phyloP scores from a whole-genome alignment of 2,888 invertebrate species.

The Mythimna lalbum region DNA sequence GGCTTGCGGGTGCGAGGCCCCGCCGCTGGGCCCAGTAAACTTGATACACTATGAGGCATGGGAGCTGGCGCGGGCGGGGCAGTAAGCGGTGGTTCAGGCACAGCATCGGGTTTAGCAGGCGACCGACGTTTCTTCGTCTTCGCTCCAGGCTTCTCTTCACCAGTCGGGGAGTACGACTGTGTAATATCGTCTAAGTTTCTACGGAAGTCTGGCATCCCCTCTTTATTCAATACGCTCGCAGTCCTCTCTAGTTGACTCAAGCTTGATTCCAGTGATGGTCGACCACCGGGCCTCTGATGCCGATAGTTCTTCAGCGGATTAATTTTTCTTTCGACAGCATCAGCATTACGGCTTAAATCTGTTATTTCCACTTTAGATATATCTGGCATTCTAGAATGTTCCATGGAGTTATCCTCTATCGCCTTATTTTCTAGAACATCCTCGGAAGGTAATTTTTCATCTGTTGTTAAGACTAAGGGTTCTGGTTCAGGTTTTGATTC shows the following conservation, averaged over 20 bases:
- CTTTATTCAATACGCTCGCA: slow-evolving; percentile 84
- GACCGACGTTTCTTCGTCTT: slow-evolving; percentile 87
- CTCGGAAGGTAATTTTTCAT: slow-evolving; percentile 85
- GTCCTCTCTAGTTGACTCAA: slow-evolving; percentile 86
- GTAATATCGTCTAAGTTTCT: slow-evolving; percentile 88
- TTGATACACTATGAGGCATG: slow-evolving; percentile 87
- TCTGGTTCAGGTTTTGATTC: slow-evolving; percentile 64
- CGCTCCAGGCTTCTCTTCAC: slow-evolving; percentile 78
- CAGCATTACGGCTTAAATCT: slow-evolving; percentile 65
- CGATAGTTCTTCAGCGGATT: slow-evolving; percentile 88
- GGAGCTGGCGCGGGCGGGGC: slow-evolving; percentile 62
- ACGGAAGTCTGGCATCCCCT: slow-evolving; percentile 86
- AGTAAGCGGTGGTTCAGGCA: slow-evolving; percentile 17
- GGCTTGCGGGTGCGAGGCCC: slow-evolving; percentile 66
- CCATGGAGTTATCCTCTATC: slow-evolving; percentile 67
- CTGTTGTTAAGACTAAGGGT: slow-evolving; percentile 83
- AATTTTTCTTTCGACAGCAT: slow-evolving; percentile 81
- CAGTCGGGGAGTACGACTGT: slow-evolving; percentile 86
- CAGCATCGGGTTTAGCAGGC: slow-evolving; percentile 77
- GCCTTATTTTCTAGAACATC: slow-evolving; percentile 80
- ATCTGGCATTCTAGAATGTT: slow-evolving; percentile 62
- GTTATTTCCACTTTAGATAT: slow-evolving; percentile 56
- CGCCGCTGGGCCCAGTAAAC: slow-evolving; percentile 76
- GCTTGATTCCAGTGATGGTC: slow-evolving; percentile 84
- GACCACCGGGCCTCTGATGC: slow-evolving; percentile 82